Evolutionary conservation across 2,888 invertebrate genomes (phyloP), one percentile per base, ranked within the genome.

Genomic region (Polyommatus iphigenia): DNA sequence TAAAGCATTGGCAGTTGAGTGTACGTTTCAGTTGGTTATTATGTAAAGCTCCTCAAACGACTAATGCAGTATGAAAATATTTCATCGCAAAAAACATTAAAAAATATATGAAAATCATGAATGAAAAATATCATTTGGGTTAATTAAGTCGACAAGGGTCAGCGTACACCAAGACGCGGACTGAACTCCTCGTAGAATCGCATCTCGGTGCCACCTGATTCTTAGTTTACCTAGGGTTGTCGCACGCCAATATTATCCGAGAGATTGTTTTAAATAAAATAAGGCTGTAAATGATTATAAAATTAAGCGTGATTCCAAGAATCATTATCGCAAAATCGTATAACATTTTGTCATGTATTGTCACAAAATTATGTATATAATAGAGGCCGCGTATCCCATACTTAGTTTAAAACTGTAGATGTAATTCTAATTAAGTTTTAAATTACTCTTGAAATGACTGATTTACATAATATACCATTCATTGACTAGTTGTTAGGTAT

Each of bases 401-500:
- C 71, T 18, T 67, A 67, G 67, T 81, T 78, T 29, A 77, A 71
- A 80, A 80, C 79, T 79, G 79, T 80, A 81, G 80, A 79, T 80
- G 78, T 83, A 80, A 84, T 81, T 85, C 82, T 79, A 81, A 79
- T 82, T 85, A 87, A 86, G 83, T 86, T 86, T 81, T 85, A 86
- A 84, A 82, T 87, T 89, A 88, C 87, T 87, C 84, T 89, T 90
- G 87, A 81, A 88, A 90, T 83, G 90, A 91, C 90, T 91, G 91
- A 91, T 90, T 90, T 90, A 90, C 87, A 89, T 86, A 67, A 67
- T 67, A 87, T 90, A 87, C 86, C 85, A 89, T 89, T 89, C 86
- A 87, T 87, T 87, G 82, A 84, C 84, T 87, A 87, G 85, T 82
- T 75, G 80, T 83, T 87, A 89, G 85, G 75, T 81, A 54, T 87